A percentile compares a stretch with the other conserved stretches of the same genome.
phyloP scores from a whole-genome alignment of 2,113 vertebrate genomes.

The Sturnus vulgaris region DNA sequence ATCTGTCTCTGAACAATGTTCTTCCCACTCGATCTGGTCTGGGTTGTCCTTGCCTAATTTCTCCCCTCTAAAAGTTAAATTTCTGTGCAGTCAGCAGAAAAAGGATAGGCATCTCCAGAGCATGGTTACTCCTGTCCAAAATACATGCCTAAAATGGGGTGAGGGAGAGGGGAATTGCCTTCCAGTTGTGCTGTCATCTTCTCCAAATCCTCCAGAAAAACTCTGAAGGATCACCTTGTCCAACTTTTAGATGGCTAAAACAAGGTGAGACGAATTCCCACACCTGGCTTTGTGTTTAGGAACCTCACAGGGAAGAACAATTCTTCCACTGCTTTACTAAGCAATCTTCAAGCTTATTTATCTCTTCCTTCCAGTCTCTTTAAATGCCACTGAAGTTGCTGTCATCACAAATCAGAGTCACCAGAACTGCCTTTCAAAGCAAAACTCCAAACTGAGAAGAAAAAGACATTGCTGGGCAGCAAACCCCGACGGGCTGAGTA shows the following conservation, averaged over 20 bases:
- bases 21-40: neutral
- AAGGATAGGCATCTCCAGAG: neutral
- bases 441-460: neutral
- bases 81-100: neutral
- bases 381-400: conserved; percentile 36
- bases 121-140: neutral
- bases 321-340: neutral
- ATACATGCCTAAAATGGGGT: neutral
- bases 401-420: conserved; percentile 38
- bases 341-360: conserved; percentile 20
- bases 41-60: neutral
- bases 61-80: neutral
- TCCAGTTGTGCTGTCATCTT: neutral
- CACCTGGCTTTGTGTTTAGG: neutral
- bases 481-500: fast-evolving
- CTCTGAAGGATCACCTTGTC: neutral
- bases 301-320: neutral
- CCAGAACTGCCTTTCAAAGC: neutral
- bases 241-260: neutral
- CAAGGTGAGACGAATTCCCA: neutral
- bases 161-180: neutral
- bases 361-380: conserved; percentile 4
- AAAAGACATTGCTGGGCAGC: neutral
- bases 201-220: neutral
- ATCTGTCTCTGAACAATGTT: neutral